Conservation (phyloP, 2,888 invertebrate genomes). For the Alcis repandata region DNA sequence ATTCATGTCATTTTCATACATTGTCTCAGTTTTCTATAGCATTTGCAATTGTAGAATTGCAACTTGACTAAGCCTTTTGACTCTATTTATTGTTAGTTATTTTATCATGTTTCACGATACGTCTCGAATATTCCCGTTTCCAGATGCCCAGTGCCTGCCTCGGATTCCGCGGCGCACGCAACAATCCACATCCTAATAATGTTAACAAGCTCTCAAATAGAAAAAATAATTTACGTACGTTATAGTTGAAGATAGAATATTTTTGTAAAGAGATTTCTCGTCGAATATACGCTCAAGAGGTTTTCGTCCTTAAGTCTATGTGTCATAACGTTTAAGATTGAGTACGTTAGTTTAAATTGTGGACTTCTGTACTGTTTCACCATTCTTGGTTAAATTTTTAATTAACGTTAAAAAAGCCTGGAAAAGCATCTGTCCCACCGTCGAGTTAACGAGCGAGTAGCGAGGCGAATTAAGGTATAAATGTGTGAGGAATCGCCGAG, state of each 20-base stretch:
- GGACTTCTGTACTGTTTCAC: constrained; percentile 15
- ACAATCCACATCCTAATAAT: constrained; percentile 37
- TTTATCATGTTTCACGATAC: constrained; percentile 11
- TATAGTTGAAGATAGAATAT: constrained; percentile 64
- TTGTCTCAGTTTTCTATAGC: no score
- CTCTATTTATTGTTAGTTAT: background rate
- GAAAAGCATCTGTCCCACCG: no score
- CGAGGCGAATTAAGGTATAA: no score
- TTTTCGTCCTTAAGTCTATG: constrained; percentile 63
- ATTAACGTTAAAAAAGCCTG: background rate
- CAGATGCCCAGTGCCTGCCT: constrained; percentile 39
- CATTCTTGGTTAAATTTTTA: background rate
- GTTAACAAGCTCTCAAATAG: constrained; percentile 69
- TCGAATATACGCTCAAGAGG: constrained; percentile 68
- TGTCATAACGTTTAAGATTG: constrained; percentile 54
- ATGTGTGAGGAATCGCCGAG: no score
- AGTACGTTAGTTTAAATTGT: constrained; percentile 45
- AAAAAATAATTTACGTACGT: constrained; percentile 59
- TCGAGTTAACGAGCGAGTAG: no score
- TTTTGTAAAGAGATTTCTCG: constrained; percentile 69
- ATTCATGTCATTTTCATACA: no score
- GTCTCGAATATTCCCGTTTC: constrained; percentile 34
- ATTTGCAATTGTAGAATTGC: no score
- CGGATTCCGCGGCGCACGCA: constrained; percentile 27
- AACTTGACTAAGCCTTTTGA: background rate